These are phyloP conservation scores for Meandrusa payeni DNA, from an alignment of 2,888 invertebrate genomes.

Conservation along the genomic window DNA sequence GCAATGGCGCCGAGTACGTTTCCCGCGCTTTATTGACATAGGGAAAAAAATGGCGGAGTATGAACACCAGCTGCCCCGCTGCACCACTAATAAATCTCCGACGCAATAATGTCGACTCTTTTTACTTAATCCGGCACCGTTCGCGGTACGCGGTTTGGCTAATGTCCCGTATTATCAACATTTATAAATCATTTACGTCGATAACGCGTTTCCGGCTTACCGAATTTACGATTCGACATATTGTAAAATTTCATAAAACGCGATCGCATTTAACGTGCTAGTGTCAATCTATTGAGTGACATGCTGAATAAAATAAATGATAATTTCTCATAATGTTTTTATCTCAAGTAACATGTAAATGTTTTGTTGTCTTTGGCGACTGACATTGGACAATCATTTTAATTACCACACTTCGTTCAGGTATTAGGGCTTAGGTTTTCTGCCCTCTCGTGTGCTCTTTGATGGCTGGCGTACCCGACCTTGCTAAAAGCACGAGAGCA, in stretches of 20 bases:
- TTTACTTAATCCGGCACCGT: constrained; percentile 55
- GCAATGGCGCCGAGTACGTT: constrained; percentile 35
- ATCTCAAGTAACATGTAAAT: too few relatives aligned
- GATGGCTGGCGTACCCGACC: too few relatives aligned
- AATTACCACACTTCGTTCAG: too few relatives aligned
- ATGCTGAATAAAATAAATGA: too few relatives aligned
- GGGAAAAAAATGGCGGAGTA: constrained; percentile 40
- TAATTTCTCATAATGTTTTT: too few relatives aligned
- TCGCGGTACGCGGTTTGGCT: constrained; percentile 65
- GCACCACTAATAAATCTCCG: constrained; percentile 50
- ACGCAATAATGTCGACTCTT: constrained; percentile 56
- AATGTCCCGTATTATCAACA: constrained; percentile 60
- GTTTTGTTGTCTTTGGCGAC: too few relatives aligned
- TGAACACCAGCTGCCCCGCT: constrained; percentile 35
- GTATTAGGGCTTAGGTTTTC: too few relatives aligned
- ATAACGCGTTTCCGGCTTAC: constrained; percentile 45
- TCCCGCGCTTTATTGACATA: constrained; percentile 39
- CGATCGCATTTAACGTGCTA: too few relatives aligned
- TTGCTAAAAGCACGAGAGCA: too few relatives aligned
- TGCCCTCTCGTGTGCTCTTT: too few relatives aligned
- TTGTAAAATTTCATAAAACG: constrained; percentile 29
- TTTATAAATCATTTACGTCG: constrained; percentile 72
- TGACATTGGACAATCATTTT: too few relatives aligned
- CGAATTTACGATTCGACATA: constrained; percentile 36
- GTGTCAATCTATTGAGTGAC: too few relatives aligned